A percentile compares a stretch with the other conserved stretches of the same genome.
phyloP scores from a whole-genome alignment of 2,888 invertebrate species.

The Noctua janthina region DNA sequence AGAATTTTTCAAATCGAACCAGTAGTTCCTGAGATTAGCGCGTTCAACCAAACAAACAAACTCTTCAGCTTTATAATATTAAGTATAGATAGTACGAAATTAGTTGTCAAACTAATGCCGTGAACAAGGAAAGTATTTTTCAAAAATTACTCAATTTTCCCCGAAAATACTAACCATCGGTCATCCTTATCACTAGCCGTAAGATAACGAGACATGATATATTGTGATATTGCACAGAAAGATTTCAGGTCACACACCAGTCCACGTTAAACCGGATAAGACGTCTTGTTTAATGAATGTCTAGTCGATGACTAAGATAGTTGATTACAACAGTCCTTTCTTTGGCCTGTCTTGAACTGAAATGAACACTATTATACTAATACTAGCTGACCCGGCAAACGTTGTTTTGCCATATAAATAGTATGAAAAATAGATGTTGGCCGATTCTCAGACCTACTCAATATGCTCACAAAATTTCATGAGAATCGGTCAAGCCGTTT shows the following conservation, averaged over 20 bases:
- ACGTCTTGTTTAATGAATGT: background rate
- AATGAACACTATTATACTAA: background rate
- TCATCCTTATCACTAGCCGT: conserved; percentile 40
- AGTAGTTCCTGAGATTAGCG: too few species aligned
- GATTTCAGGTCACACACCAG: conserved; percentile 44
- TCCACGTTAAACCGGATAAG: conserved; percentile 13
- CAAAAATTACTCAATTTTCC: conserved; percentile 12
- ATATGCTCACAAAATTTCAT: too few species aligned
- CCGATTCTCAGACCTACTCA: too few species aligned
- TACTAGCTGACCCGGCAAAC: too few species aligned
- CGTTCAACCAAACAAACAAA: too few species aligned
- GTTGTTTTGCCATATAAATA: too few species aligned
- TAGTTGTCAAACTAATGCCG: background rate
- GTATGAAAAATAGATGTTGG: too few species aligned
- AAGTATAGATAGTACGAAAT: too few species aligned
- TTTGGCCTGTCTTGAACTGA: background rate
- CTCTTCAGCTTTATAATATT: too few species aligned
- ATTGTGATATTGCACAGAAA: conserved; percentile 28
- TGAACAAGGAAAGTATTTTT: conserved; percentile 16
- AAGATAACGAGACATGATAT: conserved; percentile 38
- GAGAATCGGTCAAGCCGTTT: too few species aligned
- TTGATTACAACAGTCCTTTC: background rate
- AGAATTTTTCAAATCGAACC: too few species aligned
- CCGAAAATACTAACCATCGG: conserved; percentile 42
- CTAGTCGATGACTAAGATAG: conserved; percentile 15